phyloP scores from a whole-genome alignment of 2,888 invertebrate species.

The Patella pellucida region DNA sequence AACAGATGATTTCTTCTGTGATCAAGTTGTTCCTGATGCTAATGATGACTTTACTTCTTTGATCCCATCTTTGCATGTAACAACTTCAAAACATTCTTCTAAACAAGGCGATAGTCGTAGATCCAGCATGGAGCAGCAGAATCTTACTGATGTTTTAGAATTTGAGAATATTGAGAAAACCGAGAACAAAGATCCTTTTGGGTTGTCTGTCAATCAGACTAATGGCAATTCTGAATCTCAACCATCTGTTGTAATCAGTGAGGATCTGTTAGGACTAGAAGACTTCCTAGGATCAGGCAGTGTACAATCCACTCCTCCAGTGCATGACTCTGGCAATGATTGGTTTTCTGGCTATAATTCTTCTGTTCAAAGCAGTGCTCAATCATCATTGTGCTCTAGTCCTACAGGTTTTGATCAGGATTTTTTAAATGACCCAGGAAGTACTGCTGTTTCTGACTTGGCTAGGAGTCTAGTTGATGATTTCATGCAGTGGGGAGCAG shows the following conservation, averaged over 20 bases:
- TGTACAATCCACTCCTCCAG: slow-evolving; percentile 6
- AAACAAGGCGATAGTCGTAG: slow-evolving; percentile 39
- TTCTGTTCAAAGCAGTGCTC: slow-evolving; percentile 43
- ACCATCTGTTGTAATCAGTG: slow-evolving; percentile 40
- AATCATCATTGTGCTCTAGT: slow-evolving; percentile 50
- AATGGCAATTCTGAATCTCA: slow-evolving; percentile 25
- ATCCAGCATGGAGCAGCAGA: slow-evolving; percentile 58
- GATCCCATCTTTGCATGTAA: background rate
- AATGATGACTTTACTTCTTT: background rate
- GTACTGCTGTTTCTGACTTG: slow-evolving; percentile 43
- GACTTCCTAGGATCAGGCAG: slow-evolving; percentile 40
- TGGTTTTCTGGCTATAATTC: slow-evolving; percentile 35
- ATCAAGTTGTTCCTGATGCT: slow-evolving; percentile 13
- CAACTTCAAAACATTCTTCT: background rate
- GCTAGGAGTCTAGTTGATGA: slow-evolving; percentile 55
- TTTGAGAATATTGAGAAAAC: slow-evolving; percentile 29
- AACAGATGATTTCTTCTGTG: background rate
- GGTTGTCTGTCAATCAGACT: slow-evolving; percentile 33
- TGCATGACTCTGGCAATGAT: slow-evolving; percentile 30
- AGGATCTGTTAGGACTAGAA: slow-evolving; percentile 57
- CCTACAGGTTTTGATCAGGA: slow-evolving; percentile 48
- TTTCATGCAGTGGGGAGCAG: slow-evolving; percentile 49
- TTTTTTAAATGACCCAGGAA: slow-evolving; percentile 36
- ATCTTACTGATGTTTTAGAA: slow-evolving; percentile 32
- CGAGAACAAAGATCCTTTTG: slow-evolving; percentile 46